Base-by-base conservation (phyloP, 2,797 vertebrate genomes). In the Thalassophryne amazonica region DNA sequence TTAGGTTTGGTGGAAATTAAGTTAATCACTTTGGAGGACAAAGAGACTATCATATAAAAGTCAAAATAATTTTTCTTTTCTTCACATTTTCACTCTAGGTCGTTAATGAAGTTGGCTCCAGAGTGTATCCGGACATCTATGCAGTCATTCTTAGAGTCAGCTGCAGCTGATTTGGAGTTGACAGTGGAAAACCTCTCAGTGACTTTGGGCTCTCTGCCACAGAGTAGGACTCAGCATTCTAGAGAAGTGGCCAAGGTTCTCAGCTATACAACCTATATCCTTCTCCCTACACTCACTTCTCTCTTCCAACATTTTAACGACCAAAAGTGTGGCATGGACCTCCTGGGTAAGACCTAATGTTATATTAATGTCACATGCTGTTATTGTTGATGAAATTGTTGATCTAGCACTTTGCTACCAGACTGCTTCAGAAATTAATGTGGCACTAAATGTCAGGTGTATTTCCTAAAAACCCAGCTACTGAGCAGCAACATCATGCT, bases 261-360 rank as follows among this genome's bases (percentile, higher is more conserved):
- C 69, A 88, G 89, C 62, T 94, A 95, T 62, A 93, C 92, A 23
- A 93, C 89, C 0, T 89, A 93, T 46, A 84, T 92, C 4, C 93
- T 98, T n/a, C 74, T 98, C 14, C 96, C 96, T 2, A 90, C 93
- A 15, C 89, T 98, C 23, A 96, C 93, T 0, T 94, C 96, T 1
- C 80, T 98, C 19, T 97, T 98, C 74, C 93, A 93, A 50, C 96
- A 98, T 66, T 87, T 95, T 38, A 89, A 88, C 49, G 91, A 87
- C 60, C 92, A 94, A 57, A 92, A 91, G 36, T 91, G 90, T 51
- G 93, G 93, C 39, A 87, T 88, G 59, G 92, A 95, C 69, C 76
- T 98, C 40, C 91, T 98, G 63, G 74, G 95, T 98, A 90, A 40
- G 93, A 4, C 6, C 4, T 19, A n/a, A 2, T 7, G 3, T 10